Evolutionary conservation across 2,113 vertebrate genomes (phyloP), one percentile per base, ranked within the genome.

Genomic region (Hemicordylus capensis): DNA sequence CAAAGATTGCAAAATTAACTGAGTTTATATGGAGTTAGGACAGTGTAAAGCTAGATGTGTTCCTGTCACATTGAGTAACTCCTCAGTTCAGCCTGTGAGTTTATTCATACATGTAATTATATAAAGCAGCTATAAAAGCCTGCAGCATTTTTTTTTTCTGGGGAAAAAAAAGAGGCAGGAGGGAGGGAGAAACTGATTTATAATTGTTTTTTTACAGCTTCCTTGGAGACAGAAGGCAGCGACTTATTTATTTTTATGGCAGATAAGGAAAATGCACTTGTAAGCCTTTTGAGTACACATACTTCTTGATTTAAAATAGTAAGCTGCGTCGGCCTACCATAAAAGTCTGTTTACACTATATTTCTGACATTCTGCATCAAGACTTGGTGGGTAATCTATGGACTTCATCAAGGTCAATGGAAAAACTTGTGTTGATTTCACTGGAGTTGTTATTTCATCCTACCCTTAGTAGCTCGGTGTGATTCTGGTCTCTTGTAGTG

Each of bases 1-100:
- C 24, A 89, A 89, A 87, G 74, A 88, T 87, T 89, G 88, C 34
- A 84, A 80, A 90, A 85, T 66, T 76, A 80, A 78, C 67, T 63
- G 4, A 86, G 66, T 83, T 90, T 82, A 39, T 76, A 75, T 78
- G 84, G 39, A 79, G 66, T 67, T 63, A 79, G 54, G 78, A 54
- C 54, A 76, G 5, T 48, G 56, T 26, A 59, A 44, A 46, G 56
- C 79, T 78, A 59, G 72, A 42, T 6, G 14, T 31, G 69, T 46
- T 22, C 63, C 51, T 66, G 15, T 73, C 77, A 81, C 15, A 19
- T 0, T 28, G 74, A 64, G 78, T 85, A 48, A 66, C 74, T 80
- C 69, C 69, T 69, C n/a, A 74, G 42, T 26, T 91, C 37, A 76
- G 56, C 54, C 24, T 86, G 31, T 19, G 74, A 67, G 0, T 0